Evolutionary conservation across 2,797 vertebrate species (phyloP).

Genomic region (Eulemur coronatus): DNA sequence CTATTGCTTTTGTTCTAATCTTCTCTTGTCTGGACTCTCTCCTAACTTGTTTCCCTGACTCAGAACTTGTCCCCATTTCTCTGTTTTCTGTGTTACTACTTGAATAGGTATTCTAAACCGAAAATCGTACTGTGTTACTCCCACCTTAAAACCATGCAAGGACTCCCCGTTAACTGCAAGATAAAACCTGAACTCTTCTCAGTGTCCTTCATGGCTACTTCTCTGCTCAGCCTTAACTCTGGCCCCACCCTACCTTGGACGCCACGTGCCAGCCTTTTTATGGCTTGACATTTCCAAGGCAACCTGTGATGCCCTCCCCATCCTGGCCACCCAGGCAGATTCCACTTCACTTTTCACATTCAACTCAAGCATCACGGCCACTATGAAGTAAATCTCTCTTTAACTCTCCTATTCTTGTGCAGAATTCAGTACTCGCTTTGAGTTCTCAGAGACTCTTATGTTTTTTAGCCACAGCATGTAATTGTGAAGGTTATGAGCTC

Average conservation of each 20-base stretch:
- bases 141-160: not conserved
- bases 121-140: not conserved
- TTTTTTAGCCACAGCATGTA: not conserved
- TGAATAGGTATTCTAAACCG: not conserved
- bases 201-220: not conserved
- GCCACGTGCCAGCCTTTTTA: not conserved
- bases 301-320: not conserved
- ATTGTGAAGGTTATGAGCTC: not conserved
- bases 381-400: not conserved
- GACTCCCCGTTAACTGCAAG: not conserved
- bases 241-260: not conserved
- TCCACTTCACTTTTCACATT: not conserved
- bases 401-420: not conserved
- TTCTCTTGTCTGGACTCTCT: not conserved
- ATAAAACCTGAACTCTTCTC: not conserved
- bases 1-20: not conserved
- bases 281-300: constrained; percentile 1
- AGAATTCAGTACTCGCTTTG: not conserved
- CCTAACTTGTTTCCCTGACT: not conserved
- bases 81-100: not conserved
- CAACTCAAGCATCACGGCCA: not conserved
- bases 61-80: not conserved
- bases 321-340: not conserved
- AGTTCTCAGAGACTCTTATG: not conserved
- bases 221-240: not conserved